Conservation (phyloP, 2,797 vertebrate species). For the Lagocephalus sceleratus region DNA sequence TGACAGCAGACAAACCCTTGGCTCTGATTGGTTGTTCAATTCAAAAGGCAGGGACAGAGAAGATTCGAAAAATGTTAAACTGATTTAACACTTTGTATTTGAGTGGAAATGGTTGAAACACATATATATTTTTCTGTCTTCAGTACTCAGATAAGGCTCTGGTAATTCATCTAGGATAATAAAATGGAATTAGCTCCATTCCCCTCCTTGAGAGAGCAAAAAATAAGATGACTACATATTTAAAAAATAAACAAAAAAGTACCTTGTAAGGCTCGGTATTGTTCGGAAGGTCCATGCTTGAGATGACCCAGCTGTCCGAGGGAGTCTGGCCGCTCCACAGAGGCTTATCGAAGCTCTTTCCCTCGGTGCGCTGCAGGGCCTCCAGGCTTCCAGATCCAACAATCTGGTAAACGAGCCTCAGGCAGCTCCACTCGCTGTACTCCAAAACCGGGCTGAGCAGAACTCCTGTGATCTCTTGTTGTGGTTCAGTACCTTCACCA, state of each 20-base stretch:
- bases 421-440: conserved; percentile 86
- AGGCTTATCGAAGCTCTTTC: conserved; percentile 84
- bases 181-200: no score
- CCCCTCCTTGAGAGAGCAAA: not conserved
- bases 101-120: no score
- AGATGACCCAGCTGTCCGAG: conserved; percentile 91
- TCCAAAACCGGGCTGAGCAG: conserved; percentile 84
- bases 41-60: no score
- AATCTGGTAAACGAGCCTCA: conserved; percentile 91
- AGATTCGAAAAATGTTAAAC: no score
- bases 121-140: no score
- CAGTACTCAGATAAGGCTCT: no score
- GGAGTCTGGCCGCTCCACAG: conserved; percentile 83
- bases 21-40: no score
- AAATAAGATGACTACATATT: not conserved
- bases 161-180: no score
- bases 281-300: conserved; percentile 87
- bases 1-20: no score
- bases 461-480: conserved; percentile 73
- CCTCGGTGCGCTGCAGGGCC: conserved; percentile 80
- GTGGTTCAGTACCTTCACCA: not conserved
- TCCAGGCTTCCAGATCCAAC: conserved; percentile 70
- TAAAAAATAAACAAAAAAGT: conserved; percentile 6
- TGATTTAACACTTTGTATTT: no score
- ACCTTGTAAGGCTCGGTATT: conserved; percentile 83